Evolutionary conservation across 2,113 vertebrate species (phyloP).

Genomic region (Lethenteron reissneri): DNA sequence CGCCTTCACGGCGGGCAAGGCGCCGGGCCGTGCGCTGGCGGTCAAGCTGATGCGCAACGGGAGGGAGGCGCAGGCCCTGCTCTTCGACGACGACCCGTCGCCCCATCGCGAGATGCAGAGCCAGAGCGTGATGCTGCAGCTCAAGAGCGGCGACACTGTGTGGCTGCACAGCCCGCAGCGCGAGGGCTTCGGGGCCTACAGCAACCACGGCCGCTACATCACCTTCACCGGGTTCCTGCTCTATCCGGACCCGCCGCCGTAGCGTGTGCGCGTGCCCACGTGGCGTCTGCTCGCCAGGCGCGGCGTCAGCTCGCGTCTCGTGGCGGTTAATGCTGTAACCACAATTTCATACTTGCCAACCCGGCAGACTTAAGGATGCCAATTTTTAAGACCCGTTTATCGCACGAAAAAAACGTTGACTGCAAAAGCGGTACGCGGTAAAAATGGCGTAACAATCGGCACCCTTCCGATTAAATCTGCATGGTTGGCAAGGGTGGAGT

Average conservation of each 20-base stretch:
- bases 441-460: too few species aligned
- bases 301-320: too few species aligned
- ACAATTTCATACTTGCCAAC: too few species aligned
- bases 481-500: too few species aligned
- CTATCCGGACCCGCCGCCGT: slow-evolving; percentile 18
- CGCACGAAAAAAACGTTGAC: too few species aligned
- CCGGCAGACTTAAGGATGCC: too few species aligned
- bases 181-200: slow-evolving; percentile 32
- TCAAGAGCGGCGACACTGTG: slow-evolving; percentile 21
- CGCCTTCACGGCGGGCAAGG: slow-evolving; percentile 36
- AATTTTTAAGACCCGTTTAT: too few species aligned
- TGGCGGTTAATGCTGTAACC: too few species aligned
- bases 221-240: slow-evolving; percentile 40
- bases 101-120: slow-evolving; percentile 35
- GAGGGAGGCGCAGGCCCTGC: slow-evolving; percentile 33
- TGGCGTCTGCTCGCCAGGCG: too few species aligned
- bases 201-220: slow-evolving; percentile 38
- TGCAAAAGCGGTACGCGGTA: too few species aligned
- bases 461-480: too few species aligned
- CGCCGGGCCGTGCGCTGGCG: slow-evolving; percentile 28
- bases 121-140: slow-evolving; percentile 30
- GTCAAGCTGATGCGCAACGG: slow-evolving; percentile 36
- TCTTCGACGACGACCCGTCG: slow-evolving; percentile 35
- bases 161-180: slow-evolving; percentile 43
- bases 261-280: too few species aligned